Evolutionary conservation across 2,797 vertebrate genomes (phyloP).

Genomic region (Parambassis ranga): DNA sequence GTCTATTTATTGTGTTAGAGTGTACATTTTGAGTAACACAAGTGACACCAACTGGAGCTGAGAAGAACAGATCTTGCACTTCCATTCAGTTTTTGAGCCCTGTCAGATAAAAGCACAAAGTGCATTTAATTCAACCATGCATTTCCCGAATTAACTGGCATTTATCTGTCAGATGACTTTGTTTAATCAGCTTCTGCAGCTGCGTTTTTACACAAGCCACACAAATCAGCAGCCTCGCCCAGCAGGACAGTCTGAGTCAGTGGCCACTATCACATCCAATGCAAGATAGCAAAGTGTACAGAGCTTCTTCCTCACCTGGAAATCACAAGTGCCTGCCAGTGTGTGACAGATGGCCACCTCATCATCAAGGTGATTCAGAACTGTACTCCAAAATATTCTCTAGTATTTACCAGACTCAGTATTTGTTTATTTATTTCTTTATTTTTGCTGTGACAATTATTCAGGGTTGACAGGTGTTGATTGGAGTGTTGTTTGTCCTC

Average conservation of each 20-base stretch:
- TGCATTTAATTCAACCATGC: not conserved
- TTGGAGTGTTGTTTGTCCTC: slow-evolving; percentile 33
- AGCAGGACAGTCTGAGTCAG: slow-evolving; percentile 37
- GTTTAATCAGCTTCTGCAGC: slow-evolving; percentile 20
- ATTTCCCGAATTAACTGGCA: not conserved
- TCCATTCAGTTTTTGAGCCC: not conserved
- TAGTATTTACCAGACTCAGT: not conserved
- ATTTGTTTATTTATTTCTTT: no score
- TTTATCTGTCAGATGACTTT: slow-evolving; percentile 23
- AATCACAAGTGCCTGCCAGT: slow-evolving; percentile 36
- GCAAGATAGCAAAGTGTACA: not conserved
- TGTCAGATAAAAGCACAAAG: not conserved
- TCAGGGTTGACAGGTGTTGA: slow-evolving; percentile 40
- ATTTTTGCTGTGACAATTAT: slow-evolving; percentile 9
- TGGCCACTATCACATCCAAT: slow-evolving; percentile 8
- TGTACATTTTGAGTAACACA: not conserved
- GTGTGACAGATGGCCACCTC: slow-evolving; percentile 51
- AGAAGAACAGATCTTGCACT: not conserved
- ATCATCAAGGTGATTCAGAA: slow-evolving; percentile 51
- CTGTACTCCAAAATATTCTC: not conserved
- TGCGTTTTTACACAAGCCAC: slow-evolving; percentile 29
- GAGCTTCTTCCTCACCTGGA: slow-evolving; percentile 40
- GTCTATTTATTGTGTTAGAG: not conserved
- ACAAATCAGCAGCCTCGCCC: slow-evolving; percentile 21
- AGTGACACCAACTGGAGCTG: not conserved